Percentiles rank a stretch among this genome's conserved stretches.
phyloP scores from a whole-genome alignment of 2,113 vertebrate genomes.

The Mus pahari region DNA sequence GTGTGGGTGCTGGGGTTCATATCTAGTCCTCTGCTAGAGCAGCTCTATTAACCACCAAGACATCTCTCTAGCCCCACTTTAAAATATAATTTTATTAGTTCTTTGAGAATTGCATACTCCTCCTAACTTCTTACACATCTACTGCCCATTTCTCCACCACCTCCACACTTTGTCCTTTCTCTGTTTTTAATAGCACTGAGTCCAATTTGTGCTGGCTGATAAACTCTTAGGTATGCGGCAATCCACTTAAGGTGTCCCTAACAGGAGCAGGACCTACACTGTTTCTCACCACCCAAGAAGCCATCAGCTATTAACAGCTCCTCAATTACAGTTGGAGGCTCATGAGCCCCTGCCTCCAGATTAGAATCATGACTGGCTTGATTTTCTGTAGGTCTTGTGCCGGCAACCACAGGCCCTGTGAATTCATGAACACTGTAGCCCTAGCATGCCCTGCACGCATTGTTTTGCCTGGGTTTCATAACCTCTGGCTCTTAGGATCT shows the following conservation, averaged over 20 bases:
- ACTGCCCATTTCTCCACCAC: not conserved
- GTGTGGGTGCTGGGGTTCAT: no score
- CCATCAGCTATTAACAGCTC: not conserved
- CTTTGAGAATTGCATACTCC: no score
- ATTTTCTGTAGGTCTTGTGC: not conserved
- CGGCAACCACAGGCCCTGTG: not conserved
- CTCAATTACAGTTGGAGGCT: not conserved
- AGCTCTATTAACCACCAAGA: no score
- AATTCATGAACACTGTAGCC: not conserved
- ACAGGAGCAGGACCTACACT: not conserved
- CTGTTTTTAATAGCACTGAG: not conserved
- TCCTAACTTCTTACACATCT: not conserved
- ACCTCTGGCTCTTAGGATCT: not conserved
- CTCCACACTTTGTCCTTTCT: not conserved
- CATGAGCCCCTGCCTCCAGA: not conserved
- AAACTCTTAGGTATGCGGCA: not conserved
- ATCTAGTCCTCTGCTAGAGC: no score
- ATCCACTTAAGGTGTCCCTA: not conserved
- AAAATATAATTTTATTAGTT: no score
- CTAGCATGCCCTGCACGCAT: not conserved
- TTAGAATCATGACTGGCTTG: not conserved
- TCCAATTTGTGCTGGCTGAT: not conserved
- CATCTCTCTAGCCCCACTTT: no score
- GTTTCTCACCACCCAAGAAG: not conserved
- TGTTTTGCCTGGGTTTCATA: not conserved